Evolutionary conservation across 2,888 invertebrate genomes (phyloP).

Genomic region (Pteria penguin): DNA sequence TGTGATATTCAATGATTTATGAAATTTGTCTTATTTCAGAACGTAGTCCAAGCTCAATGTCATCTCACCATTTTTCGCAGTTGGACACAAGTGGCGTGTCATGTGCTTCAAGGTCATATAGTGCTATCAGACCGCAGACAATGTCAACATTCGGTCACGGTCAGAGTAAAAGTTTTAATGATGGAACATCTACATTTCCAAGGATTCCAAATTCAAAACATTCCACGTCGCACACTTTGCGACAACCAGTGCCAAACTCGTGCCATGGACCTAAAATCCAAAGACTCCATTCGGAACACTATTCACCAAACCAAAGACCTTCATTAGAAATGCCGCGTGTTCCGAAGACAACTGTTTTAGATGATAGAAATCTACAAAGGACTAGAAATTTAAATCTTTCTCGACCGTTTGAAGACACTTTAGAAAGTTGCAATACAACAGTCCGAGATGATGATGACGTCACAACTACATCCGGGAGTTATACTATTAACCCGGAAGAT

Average conservation of each 20-base stretch:
- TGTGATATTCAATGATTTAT: too few species aligned
- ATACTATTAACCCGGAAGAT: conserved; percentile 77
- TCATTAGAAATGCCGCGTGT: conserved; percentile 31
- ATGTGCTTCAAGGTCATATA: conserved; percentile 21
- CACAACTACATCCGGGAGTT: conserved; percentile 76
- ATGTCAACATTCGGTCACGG: conserved; percentile 43
- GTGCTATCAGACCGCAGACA: conserved; percentile 23
- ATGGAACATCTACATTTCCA: conserved; percentile 36
- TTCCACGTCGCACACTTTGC: conserved; percentile 13
- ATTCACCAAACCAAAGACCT: conserved; percentile 24
- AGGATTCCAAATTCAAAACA: conserved; percentile 26
- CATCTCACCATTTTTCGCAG: conserved; percentile 32
- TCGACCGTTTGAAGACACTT: conserved; percentile 32
- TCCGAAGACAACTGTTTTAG: conserved; percentile 9
- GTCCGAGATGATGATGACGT: conserved; percentile 64
- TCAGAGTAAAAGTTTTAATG: neutral
- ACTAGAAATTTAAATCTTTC: conserved; percentile 23
- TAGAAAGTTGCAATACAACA: conserved; percentile 54
- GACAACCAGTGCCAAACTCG: conserved; percentile 9
- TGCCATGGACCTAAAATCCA: conserved; percentile 24
- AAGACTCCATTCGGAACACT: conserved; percentile 39
- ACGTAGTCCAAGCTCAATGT: conserved; percentile 24
- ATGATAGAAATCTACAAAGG: conserved; percentile 29
- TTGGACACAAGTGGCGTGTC: conserved; percentile 40
- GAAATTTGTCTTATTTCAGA: conserved; percentile 14